phyloP scores from a whole-genome alignment of 2,113 vertebrate species.

The Marmota monax region DNA sequence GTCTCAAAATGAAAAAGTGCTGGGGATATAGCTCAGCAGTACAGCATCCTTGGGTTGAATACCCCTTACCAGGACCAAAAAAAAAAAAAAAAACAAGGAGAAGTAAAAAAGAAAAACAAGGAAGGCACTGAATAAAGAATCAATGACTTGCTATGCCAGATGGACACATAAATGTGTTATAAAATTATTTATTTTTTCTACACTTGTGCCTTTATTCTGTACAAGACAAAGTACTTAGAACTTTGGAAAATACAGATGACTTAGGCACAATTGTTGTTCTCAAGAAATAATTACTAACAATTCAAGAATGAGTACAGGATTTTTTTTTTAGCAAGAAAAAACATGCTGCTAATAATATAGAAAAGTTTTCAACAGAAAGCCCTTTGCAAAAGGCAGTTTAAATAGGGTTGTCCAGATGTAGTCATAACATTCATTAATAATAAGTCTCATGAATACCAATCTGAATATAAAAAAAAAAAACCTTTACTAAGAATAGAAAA shows the following conservation, averaged over 20 bases:
- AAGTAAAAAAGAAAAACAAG: neutral
- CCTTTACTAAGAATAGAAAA: constrained; percentile 63
- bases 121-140: neutral
- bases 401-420: neutral
- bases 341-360: neutral
- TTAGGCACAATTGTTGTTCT: neutral
- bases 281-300: neutral
- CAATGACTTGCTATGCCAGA: neutral
- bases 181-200: neutral
- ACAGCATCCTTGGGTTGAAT: too few species aligned
- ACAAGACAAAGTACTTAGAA: neutral
- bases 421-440: neutral
- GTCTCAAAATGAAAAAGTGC: too few species aligned
- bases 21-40: too few species aligned
- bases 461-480: constrained; percentile 30
- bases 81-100: too few species aligned
- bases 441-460: neutral
- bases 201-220: neutral
- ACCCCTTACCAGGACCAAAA: too few species aligned
- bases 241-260: neutral
- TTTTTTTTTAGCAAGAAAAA: neutral
- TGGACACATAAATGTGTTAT: neutral
- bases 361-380: neutral
- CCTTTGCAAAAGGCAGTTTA: constrained; percentile 30
- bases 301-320: neutral